Evolutionary conservation across 2,113 vertebrate genomes (phyloP).

Genomic region (Prolemur simus): DNA sequence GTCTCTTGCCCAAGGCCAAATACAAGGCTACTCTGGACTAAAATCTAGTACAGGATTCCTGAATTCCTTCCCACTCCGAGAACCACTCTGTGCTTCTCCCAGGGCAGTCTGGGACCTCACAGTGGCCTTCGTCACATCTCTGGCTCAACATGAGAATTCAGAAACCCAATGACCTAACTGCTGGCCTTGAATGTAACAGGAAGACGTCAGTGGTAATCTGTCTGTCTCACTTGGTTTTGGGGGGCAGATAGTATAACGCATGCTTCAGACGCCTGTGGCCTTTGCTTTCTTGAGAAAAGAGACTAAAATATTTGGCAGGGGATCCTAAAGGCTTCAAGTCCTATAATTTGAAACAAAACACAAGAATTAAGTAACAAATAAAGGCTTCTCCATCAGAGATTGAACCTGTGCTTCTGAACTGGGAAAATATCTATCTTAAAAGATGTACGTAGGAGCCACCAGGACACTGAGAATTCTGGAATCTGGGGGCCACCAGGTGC

Average conservation of each 20-base stretch:
- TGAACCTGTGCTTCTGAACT: background rate
- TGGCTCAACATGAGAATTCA: constrained; percentile 33
- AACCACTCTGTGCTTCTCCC: background rate
- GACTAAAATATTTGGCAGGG: constrained; percentile 38
- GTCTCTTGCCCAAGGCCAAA: constrained; percentile 43
- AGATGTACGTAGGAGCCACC: background rate
- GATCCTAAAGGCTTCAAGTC: background rate
- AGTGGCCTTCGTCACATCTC: constrained; percentile 16
- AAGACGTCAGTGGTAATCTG: constrained; percentile 21
- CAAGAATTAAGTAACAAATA: constrained; percentile 20
- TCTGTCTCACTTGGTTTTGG: constrained; percentile 9
- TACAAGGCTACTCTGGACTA: background rate
- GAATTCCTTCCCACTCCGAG: background rate
- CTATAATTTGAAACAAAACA: constrained; percentile 60
- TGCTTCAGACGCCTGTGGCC: background rate
- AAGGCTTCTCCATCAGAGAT: background rate
- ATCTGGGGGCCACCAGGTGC: background rate
- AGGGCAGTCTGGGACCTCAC: background rate
- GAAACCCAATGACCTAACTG: constrained; percentile 42
- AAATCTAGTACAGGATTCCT: background rate
- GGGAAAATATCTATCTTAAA: background rate
- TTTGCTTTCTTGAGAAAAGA: constrained; percentile 50
- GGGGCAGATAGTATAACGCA: background rate
- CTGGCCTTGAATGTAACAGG: constrained; percentile 39
- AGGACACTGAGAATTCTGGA: background rate